Conservation (phyloP, 1,140 invertebrate genomes). For the Brachionus rotundiformis region DNA sequence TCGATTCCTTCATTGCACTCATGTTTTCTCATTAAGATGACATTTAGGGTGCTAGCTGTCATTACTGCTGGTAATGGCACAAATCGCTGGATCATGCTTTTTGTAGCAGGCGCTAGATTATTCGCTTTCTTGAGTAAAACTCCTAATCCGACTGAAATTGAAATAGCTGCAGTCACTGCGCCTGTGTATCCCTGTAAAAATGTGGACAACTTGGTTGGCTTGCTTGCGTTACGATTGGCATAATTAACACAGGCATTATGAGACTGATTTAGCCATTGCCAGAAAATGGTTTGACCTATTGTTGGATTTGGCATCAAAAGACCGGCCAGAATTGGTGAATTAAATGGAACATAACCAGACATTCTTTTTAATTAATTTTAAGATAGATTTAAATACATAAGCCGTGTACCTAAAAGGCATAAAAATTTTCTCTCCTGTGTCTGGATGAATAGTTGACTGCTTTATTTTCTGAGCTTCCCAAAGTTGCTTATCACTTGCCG, state of each 20-base stretch:
- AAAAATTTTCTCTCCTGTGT: conserved; percentile 66
- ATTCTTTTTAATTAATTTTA: conserved; percentile 47
- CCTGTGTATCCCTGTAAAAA: conserved; percentile 65
- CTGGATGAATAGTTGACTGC: conserved; percentile 66
- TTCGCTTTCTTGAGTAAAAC: conserved; percentile 62
- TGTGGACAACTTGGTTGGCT: conserved; percentile 63
- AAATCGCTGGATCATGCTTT: conserved; percentile 66
- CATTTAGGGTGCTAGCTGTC: conserved; percentile 65
- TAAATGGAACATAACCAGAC: conserved; percentile 67
- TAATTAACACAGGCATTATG: conserved; percentile 68
- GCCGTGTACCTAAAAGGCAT: conserved; percentile 63
- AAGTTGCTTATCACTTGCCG: conserved; percentile 61
- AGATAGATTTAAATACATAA: not conserved
- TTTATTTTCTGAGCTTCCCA: conserved; percentile 67
- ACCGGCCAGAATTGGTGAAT: conserved; percentile 66
- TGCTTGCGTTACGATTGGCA: conserved; percentile 66
- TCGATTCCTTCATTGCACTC: conserved; percentile 66
- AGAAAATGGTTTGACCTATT: conserved; percentile 63
- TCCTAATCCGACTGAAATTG: conserved; percentile 64
- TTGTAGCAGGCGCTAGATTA: conserved; percentile 61
- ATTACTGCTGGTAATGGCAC: conserved; percentile 67
- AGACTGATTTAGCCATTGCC: conserved; percentile 68
- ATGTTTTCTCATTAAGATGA: conserved; percentile 66
- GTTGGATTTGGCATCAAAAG: conserved; percentile 66
- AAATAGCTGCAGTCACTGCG: conserved; percentile 63